Evolutionary conservation across 2,113 vertebrate species (phyloP).

Genomic region (Trochalopteron elliotii): DNA sequence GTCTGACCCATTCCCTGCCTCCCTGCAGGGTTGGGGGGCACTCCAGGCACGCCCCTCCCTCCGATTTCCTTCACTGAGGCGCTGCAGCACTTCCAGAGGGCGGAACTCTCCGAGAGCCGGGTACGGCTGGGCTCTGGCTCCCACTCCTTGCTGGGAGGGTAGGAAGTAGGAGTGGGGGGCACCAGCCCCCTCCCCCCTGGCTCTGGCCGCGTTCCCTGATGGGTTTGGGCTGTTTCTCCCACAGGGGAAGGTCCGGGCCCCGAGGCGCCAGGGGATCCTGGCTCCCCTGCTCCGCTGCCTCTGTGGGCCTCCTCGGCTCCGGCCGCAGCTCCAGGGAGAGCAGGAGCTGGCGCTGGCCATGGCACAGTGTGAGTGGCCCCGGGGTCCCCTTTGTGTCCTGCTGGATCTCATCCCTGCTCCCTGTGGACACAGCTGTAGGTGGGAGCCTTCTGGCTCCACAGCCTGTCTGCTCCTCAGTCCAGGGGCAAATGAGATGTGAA

Average conservation of each 20-base stretch:
- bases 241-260: constrained; percentile 84
- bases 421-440: accelerated
- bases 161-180: not conserved
- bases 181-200: too few relatives aligned
- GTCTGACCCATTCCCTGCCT: not conserved
- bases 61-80: constrained; percentile 91
- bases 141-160: not conserved
- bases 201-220: not conserved
- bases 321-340: constrained; percentile 85
- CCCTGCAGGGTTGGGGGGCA: constrained; percentile 71
- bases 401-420: not conserved
- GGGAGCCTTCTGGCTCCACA: accelerated
- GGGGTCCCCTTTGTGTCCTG: not conserved
- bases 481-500: accelerated
- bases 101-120: constrained; percentile 81
- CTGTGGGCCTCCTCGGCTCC: constrained; percentile 84
- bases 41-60: constrained; percentile 39
- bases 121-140: constrained; percentile 10
- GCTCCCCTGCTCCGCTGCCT: constrained; percentile 83
- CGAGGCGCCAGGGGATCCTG: constrained; percentile 77
- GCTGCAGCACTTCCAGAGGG: constrained; percentile 90
- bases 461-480: not conserved
- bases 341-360: constrained; percentile 89
- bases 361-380: constrained; percentile 85
- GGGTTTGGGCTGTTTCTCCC: not conserved